Evolutionary conservation across 2,888 invertebrate species (phyloP), one percentile per base, ranked within the genome.

Genomic region (Agrotis puta): DNA sequence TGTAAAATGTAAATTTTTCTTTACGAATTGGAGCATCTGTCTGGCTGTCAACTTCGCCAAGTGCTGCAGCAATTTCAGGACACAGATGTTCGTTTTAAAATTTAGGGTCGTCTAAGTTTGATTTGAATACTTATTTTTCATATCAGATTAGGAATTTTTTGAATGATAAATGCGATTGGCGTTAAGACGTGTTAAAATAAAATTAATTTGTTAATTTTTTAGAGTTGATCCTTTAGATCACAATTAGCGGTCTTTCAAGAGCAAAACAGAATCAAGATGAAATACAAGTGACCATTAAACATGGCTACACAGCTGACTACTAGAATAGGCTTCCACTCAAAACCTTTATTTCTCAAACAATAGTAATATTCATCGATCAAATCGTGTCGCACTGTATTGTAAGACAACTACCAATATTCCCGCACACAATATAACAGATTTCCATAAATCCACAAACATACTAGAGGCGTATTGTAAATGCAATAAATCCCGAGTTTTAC

Each of bases 401-500:
- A 16, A 62, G 61, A 57, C 70, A 77, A 57, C 50, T 51, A 51
- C 13, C 70, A 70, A 76, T 76, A 67, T 33, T 20, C 61, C 50
- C 70, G 20, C 24, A 51, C 50, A 77, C 59, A 77, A 61, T 57
- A 16, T 70, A 61, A 70, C 65, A 62, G 24, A 45, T 76, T 79
- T 79, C 56, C 61, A 77, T 67, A 84, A 81, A 85, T 77, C 69
- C 62, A 27, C 70, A 64, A 54, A 61, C 59, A 58, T 64, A 66
- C 70, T 77, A 70, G 72, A 66, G 79, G 64, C 62, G 73, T 79
- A 82, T 80, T 85, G 82, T 79, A 82, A 80, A 82, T 45, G 84
- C 74, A 77, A 84, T 85, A 85, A 85, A 84, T 85, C 78, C 50
- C 39, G 33, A 62, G 81, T 82, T 85, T 85, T 85, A 85, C 80